Evolutionary conservation across 2,888 invertebrate genomes (phyloP), one percentile per base, ranked within the genome.

Genomic region (Taphrorychus bicolor): DNA sequence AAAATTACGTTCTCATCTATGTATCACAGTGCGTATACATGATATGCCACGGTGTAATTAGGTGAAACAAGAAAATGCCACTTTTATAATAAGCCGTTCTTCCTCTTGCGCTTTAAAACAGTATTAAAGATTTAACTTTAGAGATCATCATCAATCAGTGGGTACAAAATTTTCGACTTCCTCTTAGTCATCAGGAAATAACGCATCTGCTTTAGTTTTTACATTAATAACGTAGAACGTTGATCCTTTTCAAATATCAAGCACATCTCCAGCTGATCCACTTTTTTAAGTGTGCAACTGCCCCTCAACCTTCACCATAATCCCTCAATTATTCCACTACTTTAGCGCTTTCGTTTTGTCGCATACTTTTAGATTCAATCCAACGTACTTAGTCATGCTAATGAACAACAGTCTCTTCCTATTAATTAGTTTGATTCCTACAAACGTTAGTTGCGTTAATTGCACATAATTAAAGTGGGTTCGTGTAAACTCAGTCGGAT

Each of bases 381-480:
- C 14, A 48, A 48, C 16, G 14, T 21, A 51, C 19, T 22, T 14
- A 22, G 3, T 51, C 19, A 51, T 17, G 51, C 18, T 51, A 51
- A 51, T 51, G 21, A 51, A 21, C 21, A 17, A 7, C 45, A 45
- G 17, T 7, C 45, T 45, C 45, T 45, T 51, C 51, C 21, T 21
- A 19, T 18, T 19, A 51, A 51, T 51, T 51, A 51, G 21, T 51
- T 51, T 51, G 19, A n/a, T 51, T 17, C 18, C 21, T 51, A 18
- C 19, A 19, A 5, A 21, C 48, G 11, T 22, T 22, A 51, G 22
- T 51, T 51, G 11, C 7, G 11, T 51, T 51, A 51, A 21, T 51
- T 51, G 18, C 51, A 51, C 18, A 11, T 51, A 51, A 51, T 18
- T 51, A 18, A 32, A 32, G n/a, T n/a, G n/a, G n/a, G n/a, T n/a